phyloP scores from a whole-genome alignment of 2,797 vertebrate species.

The Meriones psammophilus region DNA sequence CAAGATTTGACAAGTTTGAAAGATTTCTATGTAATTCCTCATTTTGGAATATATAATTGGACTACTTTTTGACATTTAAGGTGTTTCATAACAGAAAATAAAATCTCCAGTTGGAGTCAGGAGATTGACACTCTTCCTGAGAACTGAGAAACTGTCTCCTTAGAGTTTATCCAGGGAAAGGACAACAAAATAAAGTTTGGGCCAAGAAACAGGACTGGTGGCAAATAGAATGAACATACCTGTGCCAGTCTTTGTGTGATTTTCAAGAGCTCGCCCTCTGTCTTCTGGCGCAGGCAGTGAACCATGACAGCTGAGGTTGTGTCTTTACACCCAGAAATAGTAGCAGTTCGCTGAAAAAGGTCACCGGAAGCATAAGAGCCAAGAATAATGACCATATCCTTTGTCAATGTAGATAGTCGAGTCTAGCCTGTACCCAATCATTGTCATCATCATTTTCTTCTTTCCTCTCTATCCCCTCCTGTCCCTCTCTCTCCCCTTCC shows the following conservation, averaged over 20 bases:
- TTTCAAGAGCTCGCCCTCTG: constrained; percentile 61
- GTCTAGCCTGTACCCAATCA: not conserved
- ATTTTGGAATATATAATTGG: not conserved
- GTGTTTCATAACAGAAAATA: not conserved
- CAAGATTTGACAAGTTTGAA: not conserved
- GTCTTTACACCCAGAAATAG: constrained; percentile 61
- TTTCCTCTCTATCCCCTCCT: too few species aligned
- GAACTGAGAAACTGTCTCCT: not conserved
- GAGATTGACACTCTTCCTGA: not conserved
- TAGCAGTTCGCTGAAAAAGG: constrained; percentile 63
- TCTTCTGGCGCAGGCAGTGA: constrained; percentile 78
- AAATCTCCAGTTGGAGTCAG: not conserved
- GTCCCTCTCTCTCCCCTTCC: too few species aligned
- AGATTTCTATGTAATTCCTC: not conserved
- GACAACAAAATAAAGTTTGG: not conserved
- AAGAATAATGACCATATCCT: not conserved
- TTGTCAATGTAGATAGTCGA: fast-evolving
- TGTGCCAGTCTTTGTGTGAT: not conserved
- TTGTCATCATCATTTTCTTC: not conserved
- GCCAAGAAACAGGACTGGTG: fast-evolving
- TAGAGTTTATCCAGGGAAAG: not conserved
- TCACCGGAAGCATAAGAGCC: not conserved
- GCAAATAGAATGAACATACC: fast-evolving
- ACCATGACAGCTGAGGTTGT: constrained; percentile 64
- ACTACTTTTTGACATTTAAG: not conserved